Conservation (phyloP, 2,797 vertebrate genomes). For the Anolis apletophallus region DNA sequence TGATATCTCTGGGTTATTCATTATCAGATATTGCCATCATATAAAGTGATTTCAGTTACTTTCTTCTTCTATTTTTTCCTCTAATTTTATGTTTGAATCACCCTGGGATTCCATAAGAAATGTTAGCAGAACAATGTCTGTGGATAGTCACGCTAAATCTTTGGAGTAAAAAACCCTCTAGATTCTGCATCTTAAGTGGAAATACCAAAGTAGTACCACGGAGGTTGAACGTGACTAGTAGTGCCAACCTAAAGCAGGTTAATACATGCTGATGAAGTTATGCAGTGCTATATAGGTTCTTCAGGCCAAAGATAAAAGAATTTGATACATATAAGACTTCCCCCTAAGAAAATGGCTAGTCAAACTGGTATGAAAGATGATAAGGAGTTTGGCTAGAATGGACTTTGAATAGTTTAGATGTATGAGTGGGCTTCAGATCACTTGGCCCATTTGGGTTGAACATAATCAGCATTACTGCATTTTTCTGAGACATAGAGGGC, state of each 20-base stretch:
- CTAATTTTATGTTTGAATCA: slow-evolving; percentile 53
- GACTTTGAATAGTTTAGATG: too few relatives aligned
- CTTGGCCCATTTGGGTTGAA: too few relatives aligned
- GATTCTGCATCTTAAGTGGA: not conserved
- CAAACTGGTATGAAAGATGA: too few relatives aligned
- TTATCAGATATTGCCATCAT: slow-evolving; percentile 41
- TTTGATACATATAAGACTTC: too few relatives aligned
- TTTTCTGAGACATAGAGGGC: too few relatives aligned
- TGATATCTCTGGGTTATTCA: slow-evolving; percentile 49
- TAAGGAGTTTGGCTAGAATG: too few relatives aligned
- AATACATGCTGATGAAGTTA: not conserved
- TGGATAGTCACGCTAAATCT: slow-evolving; percentile 5
- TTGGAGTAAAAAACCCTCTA: not conserved
- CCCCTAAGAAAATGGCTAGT: too few relatives aligned
- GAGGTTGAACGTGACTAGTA: not conserved
- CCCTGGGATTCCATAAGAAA: slow-evolving; percentile 28
- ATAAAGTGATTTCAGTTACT: slow-evolving; percentile 53
- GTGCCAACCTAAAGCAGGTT: not conserved
- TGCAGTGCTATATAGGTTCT: not conserved
- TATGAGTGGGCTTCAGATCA: too few relatives aligned
- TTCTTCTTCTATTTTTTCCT: slow-evolving; percentile 7
- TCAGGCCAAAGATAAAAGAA: not conserved
- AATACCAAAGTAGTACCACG: not conserved
- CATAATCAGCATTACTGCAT: too few relatives aligned
- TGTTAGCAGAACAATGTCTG: slow-evolving; percentile 24